Conservation (phyloP, 2,888 invertebrate genomes). For the Allygus modestus region DNA sequence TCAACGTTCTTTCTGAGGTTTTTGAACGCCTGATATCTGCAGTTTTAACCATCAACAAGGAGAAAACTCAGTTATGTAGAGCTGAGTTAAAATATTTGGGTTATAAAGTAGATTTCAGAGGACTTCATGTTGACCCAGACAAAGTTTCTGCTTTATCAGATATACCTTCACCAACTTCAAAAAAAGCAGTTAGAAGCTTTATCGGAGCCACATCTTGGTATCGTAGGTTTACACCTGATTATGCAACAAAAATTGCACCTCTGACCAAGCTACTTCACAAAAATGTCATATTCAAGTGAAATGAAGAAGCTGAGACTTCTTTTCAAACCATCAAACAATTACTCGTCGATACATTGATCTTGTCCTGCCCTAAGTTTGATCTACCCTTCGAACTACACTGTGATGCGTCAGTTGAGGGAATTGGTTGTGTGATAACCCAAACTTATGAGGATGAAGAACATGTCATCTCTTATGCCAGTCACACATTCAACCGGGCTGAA, state of each 20-base stretch:
- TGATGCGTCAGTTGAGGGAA: background rate
- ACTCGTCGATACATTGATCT: background rate
- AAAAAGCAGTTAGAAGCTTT: too few relatives aligned
- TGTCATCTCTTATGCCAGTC: background rate
- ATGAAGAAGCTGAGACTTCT: too few relatives aligned
- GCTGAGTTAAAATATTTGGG: conserved; percentile 58
- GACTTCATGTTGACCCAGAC: conserved; percentile 28
- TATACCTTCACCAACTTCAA: background rate
- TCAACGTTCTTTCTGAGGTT: conserved; percentile 41
- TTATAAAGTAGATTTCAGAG: conserved; percentile 32
- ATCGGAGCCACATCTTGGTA: too few relatives aligned
- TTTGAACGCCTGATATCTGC: conserved; percentile 52
- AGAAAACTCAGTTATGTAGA: too few relatives aligned
- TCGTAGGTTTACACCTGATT: too few relatives aligned
- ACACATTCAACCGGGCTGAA: background rate
- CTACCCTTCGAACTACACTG: background rate
- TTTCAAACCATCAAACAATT: background rate
- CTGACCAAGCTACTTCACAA: too few relatives aligned
- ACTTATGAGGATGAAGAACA: conserved; percentile 60
- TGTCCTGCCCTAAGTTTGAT: conserved; percentile 21
- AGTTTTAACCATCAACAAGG: conserved; percentile 45
- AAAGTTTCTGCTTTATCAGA: conserved; percentile 12
- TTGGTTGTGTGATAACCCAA: conserved; percentile 67
- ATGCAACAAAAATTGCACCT: too few relatives aligned
- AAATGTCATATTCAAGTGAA: too few relatives aligned